Percentiles rank a stretch among this genome's conserved stretches.
phyloP scores from a whole-genome alignment of 2,113 vertebrate species.

The Xenopus tropicalis region DNA sequence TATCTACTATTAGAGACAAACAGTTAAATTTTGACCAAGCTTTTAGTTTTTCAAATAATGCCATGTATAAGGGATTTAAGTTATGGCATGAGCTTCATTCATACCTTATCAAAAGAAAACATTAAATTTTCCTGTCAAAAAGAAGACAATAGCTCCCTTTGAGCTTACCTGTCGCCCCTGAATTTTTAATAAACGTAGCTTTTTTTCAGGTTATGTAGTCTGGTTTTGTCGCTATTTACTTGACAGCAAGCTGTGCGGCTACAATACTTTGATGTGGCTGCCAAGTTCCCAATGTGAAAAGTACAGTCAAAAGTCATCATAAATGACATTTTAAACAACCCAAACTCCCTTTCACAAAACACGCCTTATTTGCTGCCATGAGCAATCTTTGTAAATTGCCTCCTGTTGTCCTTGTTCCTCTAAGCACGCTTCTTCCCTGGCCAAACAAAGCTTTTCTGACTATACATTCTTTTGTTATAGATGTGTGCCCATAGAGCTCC shows the following conservation, averaged over 20 bases:
- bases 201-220: neutral
- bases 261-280: neutral
- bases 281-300: constrained; percentile 1
- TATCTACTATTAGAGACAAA: too few relatives aligned
- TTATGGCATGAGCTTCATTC: too few relatives aligned
- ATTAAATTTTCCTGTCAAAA: neutral
- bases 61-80: too few relatives aligned
- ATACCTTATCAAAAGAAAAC: neutral
- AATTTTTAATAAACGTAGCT: neutral
- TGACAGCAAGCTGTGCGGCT: neutral
- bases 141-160: neutral
- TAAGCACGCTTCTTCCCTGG: neutral
- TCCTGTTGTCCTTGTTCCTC: neutral
- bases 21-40: too few relatives aligned
- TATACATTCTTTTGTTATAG: neutral
- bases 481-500: neutral
- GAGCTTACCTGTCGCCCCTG: neutral
- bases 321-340: constrained; percentile 4
- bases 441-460: neutral
- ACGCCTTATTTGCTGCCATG: neutral
- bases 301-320: constrained; percentile 2
- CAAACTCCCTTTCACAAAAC: constrained; percentile 1
- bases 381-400: neutral
- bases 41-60: too few relatives aligned
- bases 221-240: neutral